Base-by-base conservation (phyloP, 2,797 vertebrate species). In the Tangara arthus region DNA sequence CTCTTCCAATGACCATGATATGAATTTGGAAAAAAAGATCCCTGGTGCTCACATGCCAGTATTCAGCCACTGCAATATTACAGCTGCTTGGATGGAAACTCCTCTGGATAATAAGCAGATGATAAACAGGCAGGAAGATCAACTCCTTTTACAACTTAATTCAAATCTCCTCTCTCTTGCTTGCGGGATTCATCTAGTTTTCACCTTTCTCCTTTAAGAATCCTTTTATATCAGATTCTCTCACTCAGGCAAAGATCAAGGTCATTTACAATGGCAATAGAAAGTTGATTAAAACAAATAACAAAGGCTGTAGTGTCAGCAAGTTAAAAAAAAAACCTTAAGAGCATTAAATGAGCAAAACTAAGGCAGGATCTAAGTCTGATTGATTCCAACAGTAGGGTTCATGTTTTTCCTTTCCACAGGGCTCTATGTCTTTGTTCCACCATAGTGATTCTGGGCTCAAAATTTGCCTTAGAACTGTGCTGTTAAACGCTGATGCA, bases 221-320 rank as follows among this genome's bases (percentile, higher is more conserved):
- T 1, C 15, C 28, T 83, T 87, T 81, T 92, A 19, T 69, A 86
- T 83, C 79, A 81, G 61, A 80, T 69, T 87, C 32, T 77, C 44
- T 91, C 65, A 71, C n/a, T 14, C 53, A 46, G 79, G 41, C 50
- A 92, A 95, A 96, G 65, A 94, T 42, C 79, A 88, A 88, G 22
- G 16, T 65, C 37, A 79, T 94, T 97, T 88, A 93, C 80, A 93
- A 90, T 5, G 22, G 69, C 82, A 89, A 68, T 13, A 69, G 72
- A 59, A 96, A 79, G 66, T 39, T 89, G 56, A 86, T 91, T 96
- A 88, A 52, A 94, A 86, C 72, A 81, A 90, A 86, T 66, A 60
- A 84, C 34, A 81, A 76, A 76, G 70, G 47, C 44, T 69, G 66
- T 55, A 63, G 55, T 65, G 88, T 81, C 76, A 90, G 50, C 3